phyloP scores from a whole-genome alignment of 1,140 invertebrate genomes.

The Panagrolaimus sp. region DNA sequence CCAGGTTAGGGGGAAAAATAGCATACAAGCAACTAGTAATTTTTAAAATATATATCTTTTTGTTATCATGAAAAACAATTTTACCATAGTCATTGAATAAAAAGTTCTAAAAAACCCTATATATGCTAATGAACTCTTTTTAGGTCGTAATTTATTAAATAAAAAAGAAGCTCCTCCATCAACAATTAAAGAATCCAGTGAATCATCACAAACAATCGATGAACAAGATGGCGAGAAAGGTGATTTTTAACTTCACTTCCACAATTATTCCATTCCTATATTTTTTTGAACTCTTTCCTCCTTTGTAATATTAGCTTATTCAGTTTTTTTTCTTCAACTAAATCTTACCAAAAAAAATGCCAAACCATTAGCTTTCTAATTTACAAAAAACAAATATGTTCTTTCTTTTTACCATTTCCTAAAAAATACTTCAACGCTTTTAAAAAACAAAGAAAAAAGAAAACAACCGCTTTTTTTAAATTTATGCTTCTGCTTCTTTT shows the following conservation, averaged over 20 bases:
- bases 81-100: too few species aligned
- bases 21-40: slow-evolving; percentile 34
- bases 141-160: slow-evolving; percentile 57
- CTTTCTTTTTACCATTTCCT: too few species aligned
- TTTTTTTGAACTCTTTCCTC: background rate
- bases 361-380: background rate
- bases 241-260: slow-evolving; percentile 33
- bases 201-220: slow-evolving; percentile 63
- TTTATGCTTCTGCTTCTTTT: too few species aligned
- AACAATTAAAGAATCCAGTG: slow-evolving; percentile 62
- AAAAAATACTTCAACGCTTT: too few species aligned
- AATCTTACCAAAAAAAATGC: background rate
- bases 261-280: slow-evolving; percentile 6
- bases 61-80: too few species aligned
- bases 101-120: background rate
- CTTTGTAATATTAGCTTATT: background rate
- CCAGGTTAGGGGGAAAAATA: slow-evolving; percentile 3
- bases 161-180: slow-evolving; percentile 56
- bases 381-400: too few species aligned
- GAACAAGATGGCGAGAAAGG: slow-evolving; percentile 61
- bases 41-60: background rate
- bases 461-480: background rate
- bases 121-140: slow-evolving; percentile 28
- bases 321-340: background rate
- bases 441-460: background rate